phyloP scores from a whole-genome alignment of 2,888 invertebrate species.

The Nomada hirtipes region DNA sequence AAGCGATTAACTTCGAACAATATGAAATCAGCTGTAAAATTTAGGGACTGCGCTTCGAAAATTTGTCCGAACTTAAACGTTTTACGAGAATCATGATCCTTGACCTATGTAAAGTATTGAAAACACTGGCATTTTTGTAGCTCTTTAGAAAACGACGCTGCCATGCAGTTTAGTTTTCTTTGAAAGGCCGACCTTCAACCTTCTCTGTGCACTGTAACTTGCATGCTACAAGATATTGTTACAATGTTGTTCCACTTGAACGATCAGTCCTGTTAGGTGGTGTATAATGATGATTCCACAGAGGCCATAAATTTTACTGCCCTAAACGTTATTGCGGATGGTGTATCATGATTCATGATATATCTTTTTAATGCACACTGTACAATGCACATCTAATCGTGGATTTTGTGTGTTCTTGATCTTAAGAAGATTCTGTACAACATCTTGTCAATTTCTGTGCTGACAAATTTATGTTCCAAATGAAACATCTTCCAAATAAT shows the following conservation, averaged over 20 bases:
- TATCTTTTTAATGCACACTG: constrained; percentile 1
- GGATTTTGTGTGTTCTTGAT: not conserved
- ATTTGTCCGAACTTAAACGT: not conserved
- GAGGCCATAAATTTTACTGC: constrained; percentile 48
- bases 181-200: constrained; percentile 55
- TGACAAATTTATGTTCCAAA: not conserved
- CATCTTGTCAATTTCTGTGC: not conserved
- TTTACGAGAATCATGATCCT: constrained; percentile 28
- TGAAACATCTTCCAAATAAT: not conserved
- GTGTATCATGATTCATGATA: not conserved
- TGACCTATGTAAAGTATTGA: constrained; percentile 46
- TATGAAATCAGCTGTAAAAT: not conserved
- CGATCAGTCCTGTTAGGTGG: constrained; percentile 46
- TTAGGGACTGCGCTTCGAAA: not conserved
- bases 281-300: constrained; percentile 49
- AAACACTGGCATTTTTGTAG: constrained; percentile 49
- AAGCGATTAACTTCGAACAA: not conserved
- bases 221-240: constrained; percentile 42
- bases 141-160: constrained; percentile 49
- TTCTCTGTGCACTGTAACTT: constrained; percentile 48
- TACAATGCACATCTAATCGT: not conserved
- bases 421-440: not conserved
- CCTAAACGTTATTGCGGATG: constrained; percentile 11
- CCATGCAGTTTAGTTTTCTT: constrained; percentile 56
- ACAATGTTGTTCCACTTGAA: constrained; percentile 61